A percentile compares a stretch with the other conserved stretches of the same genome.
Conservation (phyloP, 35 echinoderm and acorn worm species). For the Diadema setosum region DNA sequence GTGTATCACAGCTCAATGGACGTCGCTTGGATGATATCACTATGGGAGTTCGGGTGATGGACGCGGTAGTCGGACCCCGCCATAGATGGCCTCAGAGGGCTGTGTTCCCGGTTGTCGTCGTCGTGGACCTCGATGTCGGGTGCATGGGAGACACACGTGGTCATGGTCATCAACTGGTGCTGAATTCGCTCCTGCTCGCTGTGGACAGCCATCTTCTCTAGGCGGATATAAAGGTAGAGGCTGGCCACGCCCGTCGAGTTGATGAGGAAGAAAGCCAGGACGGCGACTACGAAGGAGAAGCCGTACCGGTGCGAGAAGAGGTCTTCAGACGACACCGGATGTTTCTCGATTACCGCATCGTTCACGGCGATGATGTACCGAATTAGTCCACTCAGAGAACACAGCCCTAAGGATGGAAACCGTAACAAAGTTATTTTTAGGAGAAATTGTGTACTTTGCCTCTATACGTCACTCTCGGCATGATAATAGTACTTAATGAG, state of each 20-base stretch:
- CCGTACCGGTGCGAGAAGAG: constrained; percentile 23
- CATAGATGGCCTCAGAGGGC: too few relatives aligned
- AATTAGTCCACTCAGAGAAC: constrained; percentile 54
- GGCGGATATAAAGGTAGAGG: constrained; percentile 63
- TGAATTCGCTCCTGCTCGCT: constrained; percentile 62
- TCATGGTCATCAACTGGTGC: constrained; percentile 38
- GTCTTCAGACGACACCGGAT: constrained; percentile 45
- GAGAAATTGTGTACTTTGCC: not conserved
- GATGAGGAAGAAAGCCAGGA: constrained; percentile 49
- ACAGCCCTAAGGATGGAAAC: constrained; percentile 28
- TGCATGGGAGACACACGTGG: not conserved
- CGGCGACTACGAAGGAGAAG: constrained; percentile 56
- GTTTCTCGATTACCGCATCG: constrained; percentile 70
- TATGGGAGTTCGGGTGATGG: too few relatives aligned
- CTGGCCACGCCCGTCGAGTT: constrained; percentile 55
- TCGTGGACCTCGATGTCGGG: constrained; percentile 10
- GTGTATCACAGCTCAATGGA: too few relatives aligned
- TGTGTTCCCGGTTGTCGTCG: too few relatives aligned
- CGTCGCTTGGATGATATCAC: too few relatives aligned
- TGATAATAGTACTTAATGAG: too few relatives aligned
- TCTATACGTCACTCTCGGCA: too few relatives aligned
- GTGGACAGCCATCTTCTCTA: constrained; percentile 59
- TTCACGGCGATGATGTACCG: constrained; percentile 68
- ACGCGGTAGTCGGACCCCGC: too few relatives aligned
- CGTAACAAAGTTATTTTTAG: not conserved